phyloP scores from a whole-genome alignment of 2,888 invertebrate species.

The Thecocarcelia acutangulata region DNA sequence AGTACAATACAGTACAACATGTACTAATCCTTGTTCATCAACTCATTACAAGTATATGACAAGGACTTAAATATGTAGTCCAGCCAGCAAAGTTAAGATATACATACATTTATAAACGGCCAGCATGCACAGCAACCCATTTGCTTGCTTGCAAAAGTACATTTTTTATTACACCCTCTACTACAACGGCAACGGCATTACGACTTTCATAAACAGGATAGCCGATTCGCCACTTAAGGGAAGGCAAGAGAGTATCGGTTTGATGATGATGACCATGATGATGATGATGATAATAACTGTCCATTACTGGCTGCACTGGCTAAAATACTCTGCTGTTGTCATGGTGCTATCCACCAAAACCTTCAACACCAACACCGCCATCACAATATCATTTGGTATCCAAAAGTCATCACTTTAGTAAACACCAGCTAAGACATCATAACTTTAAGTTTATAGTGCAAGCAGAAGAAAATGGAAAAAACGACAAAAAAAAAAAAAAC shows the following conservation, averaged over 20 bases:
- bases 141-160: background rate
- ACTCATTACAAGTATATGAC: conserved; percentile 72
- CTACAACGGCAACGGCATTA: background rate
- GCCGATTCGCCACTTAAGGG: background rate
- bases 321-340: conserved; percentile 10
- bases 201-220: background rate
- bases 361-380: conserved; percentile 7
- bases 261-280: conserved; percentile 46
- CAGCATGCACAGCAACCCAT: background rate
- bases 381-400: conserved; percentile 52
- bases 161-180: conserved; percentile 4
- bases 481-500: conserved; percentile 21
- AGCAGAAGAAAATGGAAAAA: conserved; percentile 17
- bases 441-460: conserved; percentile 56
- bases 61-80: conserved; percentile 69
- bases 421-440: conserved; percentile 66
- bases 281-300: conserved; percentile 57
- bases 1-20: conserved; percentile 68
- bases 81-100: conserved; percentile 13
- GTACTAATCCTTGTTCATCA: conserved; percentile 73
- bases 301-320: conserved; percentile 21
- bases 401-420: conserved; percentile 66
- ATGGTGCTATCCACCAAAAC: background rate
- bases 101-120: background rate
- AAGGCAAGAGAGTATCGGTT: background rate